Evolutionary conservation across 2,797 vertebrate species (phyloP).

Genomic region (Hyperoplus lanceolatus): DNA sequence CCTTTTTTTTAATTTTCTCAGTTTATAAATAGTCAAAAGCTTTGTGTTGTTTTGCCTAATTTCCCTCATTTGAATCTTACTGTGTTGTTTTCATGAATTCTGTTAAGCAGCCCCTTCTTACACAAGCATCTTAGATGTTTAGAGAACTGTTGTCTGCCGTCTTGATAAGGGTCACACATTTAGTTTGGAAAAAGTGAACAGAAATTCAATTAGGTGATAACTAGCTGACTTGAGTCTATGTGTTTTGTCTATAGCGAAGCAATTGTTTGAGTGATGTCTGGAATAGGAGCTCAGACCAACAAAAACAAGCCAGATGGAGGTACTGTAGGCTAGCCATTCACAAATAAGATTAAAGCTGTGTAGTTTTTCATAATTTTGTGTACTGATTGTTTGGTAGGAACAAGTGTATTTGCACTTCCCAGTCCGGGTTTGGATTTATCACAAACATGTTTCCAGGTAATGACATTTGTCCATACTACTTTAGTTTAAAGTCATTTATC

Average conservation of each 20-base stretch:
- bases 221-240: background rate
- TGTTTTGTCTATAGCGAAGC: slow-evolving; percentile 1
- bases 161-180: background rate
- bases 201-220: slow-evolving; percentile 8
- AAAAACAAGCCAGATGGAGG: background rate
- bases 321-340: background rate
- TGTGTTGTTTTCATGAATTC: slow-evolving; percentile 22
- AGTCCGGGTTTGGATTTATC: background rate
- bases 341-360: background rate
- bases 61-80: slow-evolving; percentile 23
- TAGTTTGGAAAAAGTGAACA: slow-evolving; percentile 12
- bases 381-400: background rate
- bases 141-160: slow-evolving; percentile 11
- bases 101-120: slow-evolving; percentile 1
- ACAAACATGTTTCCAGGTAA: background rate
- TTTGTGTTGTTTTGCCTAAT: slow-evolving; percentile 14
- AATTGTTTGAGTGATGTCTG: background rate
- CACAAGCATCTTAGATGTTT: background rate
- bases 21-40: slow-evolving; percentile 24
- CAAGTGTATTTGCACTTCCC: background rate
- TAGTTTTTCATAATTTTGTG: background rate
- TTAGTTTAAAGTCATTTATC: background rate
- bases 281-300: background rate
- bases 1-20: background rate
- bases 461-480: background rate